Evolutionary conservation across 2,113 vertebrate genomes (phyloP).

Genomic region (Triplophysa dalaica): DNA sequence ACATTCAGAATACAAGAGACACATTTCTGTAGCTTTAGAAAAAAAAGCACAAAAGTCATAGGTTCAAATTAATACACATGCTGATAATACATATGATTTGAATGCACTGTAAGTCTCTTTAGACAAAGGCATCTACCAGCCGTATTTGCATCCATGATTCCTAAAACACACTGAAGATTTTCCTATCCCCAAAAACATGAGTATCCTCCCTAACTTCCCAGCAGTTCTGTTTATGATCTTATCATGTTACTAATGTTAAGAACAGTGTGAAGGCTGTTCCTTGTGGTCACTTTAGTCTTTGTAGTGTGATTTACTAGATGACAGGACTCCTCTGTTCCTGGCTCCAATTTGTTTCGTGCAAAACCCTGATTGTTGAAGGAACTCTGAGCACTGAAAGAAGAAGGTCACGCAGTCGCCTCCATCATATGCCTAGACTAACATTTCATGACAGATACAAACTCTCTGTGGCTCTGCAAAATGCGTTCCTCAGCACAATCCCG

Average conservation of each 20-base stretch:
- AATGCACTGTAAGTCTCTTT: no score
- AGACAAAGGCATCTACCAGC: no score
- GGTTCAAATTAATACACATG: no score
- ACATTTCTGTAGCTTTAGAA: no score
- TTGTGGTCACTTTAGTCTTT: constrained; percentile 12
- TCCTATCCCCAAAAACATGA: not conserved
- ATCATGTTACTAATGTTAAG: constrained; percentile 13
- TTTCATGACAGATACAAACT: constrained; percentile 27
- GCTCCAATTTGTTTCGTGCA: constrained; percentile 11
- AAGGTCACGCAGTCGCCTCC: constrained; percentile 33
- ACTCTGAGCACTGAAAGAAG: constrained; percentile 27
- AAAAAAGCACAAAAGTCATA: no score
- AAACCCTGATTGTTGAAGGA: constrained; percentile 9
- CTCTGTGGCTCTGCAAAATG: not conserved
- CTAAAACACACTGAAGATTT: not conserved
- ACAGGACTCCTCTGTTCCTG: constrained; percentile 28
- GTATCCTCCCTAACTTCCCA: not conserved
- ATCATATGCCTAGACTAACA: constrained; percentile 21
- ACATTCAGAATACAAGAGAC: no score
- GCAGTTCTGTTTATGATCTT: constrained; percentile 23
- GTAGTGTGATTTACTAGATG: constrained; percentile 32
- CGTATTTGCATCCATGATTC: no score
- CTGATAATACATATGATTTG: no score
- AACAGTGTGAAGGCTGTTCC: constrained; percentile 23
- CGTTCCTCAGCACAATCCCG: not conserved